phyloP scores from a whole-genome alignment of 64 coral and sea anemone species.

The Stichodactyla mertensii region DNA sequence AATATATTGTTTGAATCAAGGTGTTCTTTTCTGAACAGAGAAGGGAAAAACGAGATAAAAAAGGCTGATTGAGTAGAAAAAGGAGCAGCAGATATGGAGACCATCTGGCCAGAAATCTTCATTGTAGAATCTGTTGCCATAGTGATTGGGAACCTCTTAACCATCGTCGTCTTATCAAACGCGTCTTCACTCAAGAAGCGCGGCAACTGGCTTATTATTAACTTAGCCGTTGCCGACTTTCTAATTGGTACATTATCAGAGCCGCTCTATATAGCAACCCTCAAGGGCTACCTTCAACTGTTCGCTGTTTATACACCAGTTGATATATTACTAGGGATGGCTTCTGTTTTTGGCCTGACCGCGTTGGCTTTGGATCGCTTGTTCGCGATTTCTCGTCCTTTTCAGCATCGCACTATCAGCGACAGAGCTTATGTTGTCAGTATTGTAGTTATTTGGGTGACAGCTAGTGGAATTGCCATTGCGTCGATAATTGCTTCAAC shows the following conservation, averaged over 20 bases:
- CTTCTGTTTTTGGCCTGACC: constrained; percentile 11
- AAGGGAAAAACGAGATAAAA: too few species aligned
- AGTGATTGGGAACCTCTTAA: constrained; percentile 32
- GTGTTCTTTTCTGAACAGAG: too few species aligned
- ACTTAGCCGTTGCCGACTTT: constrained; percentile 27
- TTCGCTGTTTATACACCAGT: neutral
- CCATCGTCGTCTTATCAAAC: constrained; percentile 8
- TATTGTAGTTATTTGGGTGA: neutral
- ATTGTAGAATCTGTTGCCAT: constrained; percentile 7
- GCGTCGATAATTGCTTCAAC: neutral
- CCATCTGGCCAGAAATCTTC: constrained; percentile 20
- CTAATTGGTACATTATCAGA: constrained; percentile 8
- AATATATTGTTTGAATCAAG: too few species aligned
- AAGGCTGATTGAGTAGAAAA: too few species aligned
- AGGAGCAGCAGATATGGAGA: neutral
- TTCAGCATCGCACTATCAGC: neutral
- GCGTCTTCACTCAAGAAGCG: constrained; percentile 1
- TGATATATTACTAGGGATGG: constrained; percentile 12
- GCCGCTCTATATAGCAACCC: constrained; percentile 10
- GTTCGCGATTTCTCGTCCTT: constrained; percentile 7
- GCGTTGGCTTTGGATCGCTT: constrained; percentile 21
- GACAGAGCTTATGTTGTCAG: neutral
- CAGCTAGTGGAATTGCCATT: neutral
- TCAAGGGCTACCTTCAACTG: neutral
- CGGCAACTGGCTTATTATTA: constrained; percentile 30